Conservation (phyloP, 2,797 vertebrate genomes). For the Ambastaia sidthimunki region DNA sequence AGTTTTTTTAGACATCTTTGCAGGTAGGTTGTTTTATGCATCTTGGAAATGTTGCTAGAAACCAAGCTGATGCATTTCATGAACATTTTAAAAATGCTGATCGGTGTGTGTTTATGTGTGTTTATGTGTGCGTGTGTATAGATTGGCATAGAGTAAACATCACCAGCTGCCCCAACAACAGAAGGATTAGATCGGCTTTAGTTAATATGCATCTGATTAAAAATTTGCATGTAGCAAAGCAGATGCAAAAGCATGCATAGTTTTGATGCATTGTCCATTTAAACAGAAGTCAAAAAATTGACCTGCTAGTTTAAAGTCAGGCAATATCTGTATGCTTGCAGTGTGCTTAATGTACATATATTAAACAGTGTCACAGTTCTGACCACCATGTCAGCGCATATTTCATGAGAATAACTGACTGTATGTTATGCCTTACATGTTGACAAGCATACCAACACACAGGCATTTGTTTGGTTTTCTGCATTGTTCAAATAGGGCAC, state of each 20-base stretch:
- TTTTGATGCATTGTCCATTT: conserved; percentile 13
- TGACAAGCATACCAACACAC: background rate
- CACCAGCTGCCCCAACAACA: conserved; percentile 47
- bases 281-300: background rate
- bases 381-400: too few relatives aligned
- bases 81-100: background rate
- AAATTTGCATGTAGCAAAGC: conserved; percentile 25
- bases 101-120: background rate
- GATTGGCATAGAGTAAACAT: conserved; percentile 38
- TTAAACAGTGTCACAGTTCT: too few relatives aligned
- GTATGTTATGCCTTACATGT: background rate
- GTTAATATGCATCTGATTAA: conserved; percentile 47
- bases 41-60: background rate
- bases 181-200: conserved; percentile 43
- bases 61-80: background rate
- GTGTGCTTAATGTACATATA: background rate
- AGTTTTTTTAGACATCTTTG: too few relatives aligned
- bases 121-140: conserved; percentile 29
- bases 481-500: conserved; percentile 2
- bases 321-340: background rate
- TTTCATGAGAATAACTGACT: background rate
- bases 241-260: conserved; percentile 16
- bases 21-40: too few relatives aligned
- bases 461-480: background rate
- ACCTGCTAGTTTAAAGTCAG: background rate